Evolutionary conservation across 1,140 invertebrate genomes (phyloP).

Genomic region (Neelides sp.): DNA sequence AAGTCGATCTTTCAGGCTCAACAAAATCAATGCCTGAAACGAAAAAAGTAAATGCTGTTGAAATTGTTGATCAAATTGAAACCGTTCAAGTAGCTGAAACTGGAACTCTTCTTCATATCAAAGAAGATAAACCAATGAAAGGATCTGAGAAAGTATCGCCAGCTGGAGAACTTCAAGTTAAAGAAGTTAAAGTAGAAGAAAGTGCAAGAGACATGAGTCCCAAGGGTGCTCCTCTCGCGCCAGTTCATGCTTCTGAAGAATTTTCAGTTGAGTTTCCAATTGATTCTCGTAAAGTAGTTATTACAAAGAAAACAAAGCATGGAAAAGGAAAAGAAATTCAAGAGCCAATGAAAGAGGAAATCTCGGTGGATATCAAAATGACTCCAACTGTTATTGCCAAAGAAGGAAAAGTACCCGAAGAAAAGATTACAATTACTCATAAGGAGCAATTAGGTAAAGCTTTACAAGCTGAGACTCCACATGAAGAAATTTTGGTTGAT

Average conservation of each 20-base stretch:
- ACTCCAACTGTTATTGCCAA: not conserved
- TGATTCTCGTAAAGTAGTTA: too few species aligned
- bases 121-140: not conserved
- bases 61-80: not conserved
- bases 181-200: not conserved
- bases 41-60: not conserved
- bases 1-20: too few species aligned
- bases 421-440: not conserved
- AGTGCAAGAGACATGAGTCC: not conserved
- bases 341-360: not conserved
- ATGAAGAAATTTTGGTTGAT: not conserved
- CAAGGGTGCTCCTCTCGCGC: not conserved
- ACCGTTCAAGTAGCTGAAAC: not conserved
- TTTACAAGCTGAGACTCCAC: not conserved
- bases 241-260: not conserved
- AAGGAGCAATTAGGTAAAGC: not conserved
- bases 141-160: not conserved
- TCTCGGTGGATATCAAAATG: not conserved
- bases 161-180: too few species aligned
- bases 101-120: not conserved
- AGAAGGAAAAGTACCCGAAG: not conserved
- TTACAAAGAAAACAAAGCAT: too few species aligned
- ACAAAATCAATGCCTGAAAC: too few species aligned
- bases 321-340: too few species aligned
- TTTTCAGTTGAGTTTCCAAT: too few species aligned